Base-by-base conservation (phyloP, 2,113 vertebrate species). In the Rhynchopsitta pachyrhyncha region DNA sequence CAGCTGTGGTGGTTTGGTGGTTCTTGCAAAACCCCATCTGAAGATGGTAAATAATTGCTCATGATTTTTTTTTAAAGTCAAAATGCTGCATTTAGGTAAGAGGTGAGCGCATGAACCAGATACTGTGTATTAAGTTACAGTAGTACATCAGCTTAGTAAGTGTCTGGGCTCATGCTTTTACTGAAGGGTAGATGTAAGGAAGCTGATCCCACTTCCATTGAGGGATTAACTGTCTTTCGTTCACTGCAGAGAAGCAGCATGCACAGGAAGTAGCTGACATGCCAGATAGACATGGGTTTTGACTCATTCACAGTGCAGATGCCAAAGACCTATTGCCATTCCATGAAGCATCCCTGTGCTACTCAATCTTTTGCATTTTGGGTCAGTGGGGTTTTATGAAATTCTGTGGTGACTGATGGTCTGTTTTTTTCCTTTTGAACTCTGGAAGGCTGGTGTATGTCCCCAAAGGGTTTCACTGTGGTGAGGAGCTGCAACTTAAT, bases 121-220 rank as follows among this genome's bases (percentile, higher is more conserved):
- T 82, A 89, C 94, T 64, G 62, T 35, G 3, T 87, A 93, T 97
- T 89, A 76, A 69, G 62, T 96, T 92, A 94, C 95, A 85, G 52
- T 17, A 82, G 57, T 17, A 14, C 81, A 50, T 18, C 80, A 93
- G 83, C 94, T 92, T 4, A 69, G 74, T 33, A 49, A 82, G 86
- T 89, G 93, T 55, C 95, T 89, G 91, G 84, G 57, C 83, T 96
- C 74, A 0, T 93, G 93, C 86, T 95, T 49, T 79, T 82, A 4
- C 81, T 85, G 89, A 71, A 76, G 91, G 81, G 47, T 82, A 22
- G 91, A 73, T 20, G 81, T 62, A 85, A 31, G 95, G 95, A 97
- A 95, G 96, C 94, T 87, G 96, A 97, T 95, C 96, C 81, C 57
- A 37, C 94, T 86, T 52, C 42, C 89, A 87, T 23, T 41, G 93